A percentile compares a stretch with the other conserved stretches of the same genome.
Evolutionary conservation across 2,797 vertebrate species (phyloP).

Genomic region (Phoeniculus purpureus): DNA sequence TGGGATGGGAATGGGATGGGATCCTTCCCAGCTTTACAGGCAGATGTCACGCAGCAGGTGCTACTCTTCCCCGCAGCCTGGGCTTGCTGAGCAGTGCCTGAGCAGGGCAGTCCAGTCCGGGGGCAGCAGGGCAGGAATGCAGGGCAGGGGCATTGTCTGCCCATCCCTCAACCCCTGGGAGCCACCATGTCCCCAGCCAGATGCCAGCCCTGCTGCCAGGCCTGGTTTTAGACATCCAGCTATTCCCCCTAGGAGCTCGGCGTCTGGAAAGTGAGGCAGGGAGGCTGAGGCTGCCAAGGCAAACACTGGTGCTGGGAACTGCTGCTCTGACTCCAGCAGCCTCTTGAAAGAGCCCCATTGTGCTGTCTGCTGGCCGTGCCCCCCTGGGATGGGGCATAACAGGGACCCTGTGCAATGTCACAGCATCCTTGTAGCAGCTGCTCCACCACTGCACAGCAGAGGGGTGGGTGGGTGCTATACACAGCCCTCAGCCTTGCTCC

Average conservation of each 20-base stretch:
- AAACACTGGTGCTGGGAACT: not conserved
- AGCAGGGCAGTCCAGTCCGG: not conserved
- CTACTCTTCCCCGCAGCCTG: not conserved
- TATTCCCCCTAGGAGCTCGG: not conserved
- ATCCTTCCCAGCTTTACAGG: not conserved
- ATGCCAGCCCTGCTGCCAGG: not conserved
- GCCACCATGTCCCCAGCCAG: not conserved
- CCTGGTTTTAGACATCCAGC: not conserved
- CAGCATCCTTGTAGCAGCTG: not conserved
- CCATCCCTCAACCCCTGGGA: not conserved
- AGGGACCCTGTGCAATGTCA: rapidly evolving
- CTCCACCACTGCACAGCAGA: rapidly evolving
- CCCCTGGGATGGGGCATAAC: not conserved
- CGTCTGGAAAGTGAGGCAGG: not conserved
- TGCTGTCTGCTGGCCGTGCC: not conserved
- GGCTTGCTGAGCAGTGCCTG: not conserved
- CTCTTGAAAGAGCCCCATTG: rapidly evolving
- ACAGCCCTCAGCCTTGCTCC: not conserved
- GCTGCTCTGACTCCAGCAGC: not conserved
- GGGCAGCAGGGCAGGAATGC: not conserved
- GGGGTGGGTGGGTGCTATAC: not conserved
- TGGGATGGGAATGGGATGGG: not conserved
- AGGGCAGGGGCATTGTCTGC: rapidly evolving
- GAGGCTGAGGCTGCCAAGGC: constrained; percentile 29
- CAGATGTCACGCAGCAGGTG: not conserved